Percentiles rank a stretch among this genome's conserved stretches.
Evolutionary conservation across 2,797 vertebrate species (phyloP).

Genomic region (Anguilla obscura): DNA sequence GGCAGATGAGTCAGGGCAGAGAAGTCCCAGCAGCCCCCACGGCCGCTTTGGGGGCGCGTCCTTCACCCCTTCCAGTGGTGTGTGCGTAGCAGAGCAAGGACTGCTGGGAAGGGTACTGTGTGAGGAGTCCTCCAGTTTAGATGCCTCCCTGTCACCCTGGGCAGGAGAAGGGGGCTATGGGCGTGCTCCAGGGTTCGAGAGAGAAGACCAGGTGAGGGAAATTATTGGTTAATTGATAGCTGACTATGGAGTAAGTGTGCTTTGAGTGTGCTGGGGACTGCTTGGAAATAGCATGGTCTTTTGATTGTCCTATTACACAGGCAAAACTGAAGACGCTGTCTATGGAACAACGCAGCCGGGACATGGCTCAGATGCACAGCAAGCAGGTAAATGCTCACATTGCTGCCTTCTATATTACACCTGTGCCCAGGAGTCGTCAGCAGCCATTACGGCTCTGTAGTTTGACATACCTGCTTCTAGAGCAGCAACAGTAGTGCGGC

Average conservation of each 20-base stretch:
- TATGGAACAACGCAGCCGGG: conserved; percentile 85
- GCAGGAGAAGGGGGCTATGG: conserved; percentile 85
- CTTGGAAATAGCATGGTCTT: background rate
- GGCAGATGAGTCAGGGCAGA: conserved; percentile 69
- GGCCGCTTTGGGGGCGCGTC: conserved; percentile 49
- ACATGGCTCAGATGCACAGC: conserved; percentile 82
- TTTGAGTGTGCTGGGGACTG: background rate
- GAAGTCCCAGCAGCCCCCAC: conserved; percentile 77
- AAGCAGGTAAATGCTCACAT: conserved; percentile 83
- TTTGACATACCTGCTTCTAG: background rate
- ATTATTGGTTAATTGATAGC: conserved; percentile 50
- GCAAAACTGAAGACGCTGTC: conserved; percentile 89
- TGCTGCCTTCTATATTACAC: conserved; percentile 10
- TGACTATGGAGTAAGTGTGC: background rate
- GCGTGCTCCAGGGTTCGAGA: conserved; percentile 94
- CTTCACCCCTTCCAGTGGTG: conserved; percentile 76
- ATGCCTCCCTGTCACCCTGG: conserved; percentile 74
- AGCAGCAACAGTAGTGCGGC: background rate
- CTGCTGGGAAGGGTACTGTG: conserved; percentile 82
- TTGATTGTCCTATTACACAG: conserved; percentile 60
- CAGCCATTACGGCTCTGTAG: background rate
- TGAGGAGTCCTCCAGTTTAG: conserved; percentile 74
- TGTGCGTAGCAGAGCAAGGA: conserved; percentile 82
- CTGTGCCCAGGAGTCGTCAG: background rate
- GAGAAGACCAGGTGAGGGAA: conserved; percentile 90